These are phyloP conservation scores for Aurelia sp. DNA, from an alignment of 30 jellyfish, hydroid and myxozoan genomes.

Conservation along the genomic window DNA sequence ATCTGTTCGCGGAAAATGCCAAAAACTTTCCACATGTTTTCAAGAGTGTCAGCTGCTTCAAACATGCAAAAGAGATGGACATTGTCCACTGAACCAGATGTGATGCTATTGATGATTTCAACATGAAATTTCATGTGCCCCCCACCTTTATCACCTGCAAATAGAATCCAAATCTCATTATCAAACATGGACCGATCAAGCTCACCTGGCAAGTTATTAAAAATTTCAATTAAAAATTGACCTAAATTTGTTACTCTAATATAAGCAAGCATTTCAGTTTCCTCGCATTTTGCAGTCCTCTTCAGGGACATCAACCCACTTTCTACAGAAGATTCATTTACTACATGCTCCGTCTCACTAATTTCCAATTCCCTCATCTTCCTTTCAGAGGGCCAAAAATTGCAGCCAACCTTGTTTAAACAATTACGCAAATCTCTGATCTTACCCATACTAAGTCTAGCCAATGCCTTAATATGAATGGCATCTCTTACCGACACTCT, in stretches of 20 bases:
- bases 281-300: not conserved
- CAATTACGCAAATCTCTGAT: constrained; percentile 16
- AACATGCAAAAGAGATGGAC: constrained; percentile 38
- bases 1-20: constrained; percentile 8
- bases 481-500: constrained; percentile 26
- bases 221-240: not conserved
- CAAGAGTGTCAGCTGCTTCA: constrained; percentile 54
- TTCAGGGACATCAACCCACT: constrained; percentile 4
- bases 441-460: constrained; percentile 3
- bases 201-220: constrained; percentile 32
- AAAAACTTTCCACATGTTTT: constrained; percentile 43
- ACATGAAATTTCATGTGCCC: constrained; percentile 50
- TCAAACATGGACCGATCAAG: constrained; percentile 37
- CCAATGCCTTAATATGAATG: constrained; percentile 5
- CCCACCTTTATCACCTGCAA: constrained; percentile 66
- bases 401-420: not conserved
- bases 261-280: not conserved
- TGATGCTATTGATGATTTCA: constrained; percentile 51
- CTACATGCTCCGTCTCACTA: not conserved
- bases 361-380: not conserved
- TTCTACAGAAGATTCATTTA: not conserved
- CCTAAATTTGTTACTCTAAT: not conserved
- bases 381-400: constrained; percentile 19
- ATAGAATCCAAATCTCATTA: constrained; percentile 33
- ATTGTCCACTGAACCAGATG: constrained; percentile 58